These are phyloP conservation scores for Drosophila subsilvestris DNA, from an alignment of 2,888 invertebrate species.

Conservation along the genomic window DNA sequence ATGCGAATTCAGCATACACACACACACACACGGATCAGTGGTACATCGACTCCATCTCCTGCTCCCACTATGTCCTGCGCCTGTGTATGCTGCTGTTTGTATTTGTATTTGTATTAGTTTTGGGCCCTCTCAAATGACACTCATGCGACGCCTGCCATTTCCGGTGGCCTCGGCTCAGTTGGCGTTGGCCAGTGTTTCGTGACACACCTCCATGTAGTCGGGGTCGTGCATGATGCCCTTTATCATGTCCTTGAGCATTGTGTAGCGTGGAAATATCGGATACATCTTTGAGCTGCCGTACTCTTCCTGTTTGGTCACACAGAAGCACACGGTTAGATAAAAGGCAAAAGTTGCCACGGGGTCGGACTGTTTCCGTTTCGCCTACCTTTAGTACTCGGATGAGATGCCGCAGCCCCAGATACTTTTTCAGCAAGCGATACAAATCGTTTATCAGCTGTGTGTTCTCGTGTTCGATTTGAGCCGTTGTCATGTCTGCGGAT, in stretches of 20 bases:
- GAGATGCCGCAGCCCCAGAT: slow-evolving; percentile 93
- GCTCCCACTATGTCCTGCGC: slow-evolving; percentile 13
- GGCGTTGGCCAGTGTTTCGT: slow-evolving; percentile 90
- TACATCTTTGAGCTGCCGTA: slow-evolving; percentile 96
- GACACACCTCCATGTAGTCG: slow-evolving; percentile 98
- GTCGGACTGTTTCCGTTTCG: slow-evolving; percentile 15
- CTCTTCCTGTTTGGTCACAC: slow-evolving; percentile 87
- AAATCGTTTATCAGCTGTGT: slow-evolving; percentile 97
- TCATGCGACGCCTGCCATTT: slow-evolving; percentile 78
- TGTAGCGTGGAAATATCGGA: slow-evolving; percentile 97
- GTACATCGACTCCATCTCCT: slow-evolving; percentile 25
- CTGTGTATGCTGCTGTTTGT: slow-evolving; percentile 38
- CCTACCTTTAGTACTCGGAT: slow-evolving; percentile 93
- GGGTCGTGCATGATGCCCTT: slow-evolving; percentile 97
- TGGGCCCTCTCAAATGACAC: slow-evolving; percentile 71
- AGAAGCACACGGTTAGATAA: slow-evolving; percentile 21
- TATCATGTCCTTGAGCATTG: slow-evolving; percentile 98
- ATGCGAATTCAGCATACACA: slow-evolving; percentile 49
- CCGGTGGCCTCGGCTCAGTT: slow-evolving; percentile 79
- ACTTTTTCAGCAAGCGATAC: slow-evolving; percentile 95
- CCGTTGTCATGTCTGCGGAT: slow-evolving; percentile 93
- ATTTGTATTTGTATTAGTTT: slow-evolving; percentile 37
- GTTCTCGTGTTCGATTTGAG: slow-evolving; percentile 96
- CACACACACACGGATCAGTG: slow-evolving; percentile 16
- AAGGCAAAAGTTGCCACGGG: slow-evolving; percentile 24